Conservation (phyloP, 2,888 invertebrate species). For the Galerucella nymphaeae region DNA sequence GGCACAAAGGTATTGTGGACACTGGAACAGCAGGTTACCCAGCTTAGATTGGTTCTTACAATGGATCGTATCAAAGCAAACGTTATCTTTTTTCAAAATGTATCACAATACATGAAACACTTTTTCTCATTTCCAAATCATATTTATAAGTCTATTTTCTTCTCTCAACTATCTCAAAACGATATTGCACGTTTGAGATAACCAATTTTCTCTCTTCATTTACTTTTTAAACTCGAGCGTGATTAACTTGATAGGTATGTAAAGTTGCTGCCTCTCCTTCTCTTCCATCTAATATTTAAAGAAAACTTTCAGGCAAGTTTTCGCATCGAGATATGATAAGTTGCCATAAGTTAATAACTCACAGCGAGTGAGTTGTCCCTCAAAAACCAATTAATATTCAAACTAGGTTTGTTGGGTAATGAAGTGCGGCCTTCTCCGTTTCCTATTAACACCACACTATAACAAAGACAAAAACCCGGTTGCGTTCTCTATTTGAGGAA, state of each 20-base stretch:
- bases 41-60: too few relatives aligned
- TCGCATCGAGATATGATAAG: constrained; percentile 3
- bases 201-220: constrained; percentile 5
- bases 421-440: constrained; percentile 9
- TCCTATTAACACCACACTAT: constrained; percentile 1
- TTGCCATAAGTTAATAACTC: not conserved
- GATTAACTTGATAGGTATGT: not conserved
- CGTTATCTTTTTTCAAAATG: too few relatives aligned
- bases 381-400: constrained; percentile 30
- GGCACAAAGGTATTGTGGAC: too few relatives aligned
- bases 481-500: not conserved
- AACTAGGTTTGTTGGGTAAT: constrained; percentile 19
- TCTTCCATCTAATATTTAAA: not conserved
- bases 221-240: not conserved
- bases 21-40: too few relatives aligned
- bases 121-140: too few relatives aligned
- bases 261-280: not conserved
- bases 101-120: too few relatives aligned
- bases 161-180: too few relatives aligned
- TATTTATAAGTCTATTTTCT: too few relatives aligned
- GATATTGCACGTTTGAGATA: not conserved
- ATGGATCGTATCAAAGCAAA: too few relatives aligned
- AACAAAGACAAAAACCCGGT: not conserved
- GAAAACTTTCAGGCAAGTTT: not conserved
- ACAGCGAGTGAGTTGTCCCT: constrained; percentile 3